These are phyloP conservation scores for Pseudoatta argentina DNA, from an alignment of 1,140 invertebrate species.

Conservation along the genomic window DNA sequence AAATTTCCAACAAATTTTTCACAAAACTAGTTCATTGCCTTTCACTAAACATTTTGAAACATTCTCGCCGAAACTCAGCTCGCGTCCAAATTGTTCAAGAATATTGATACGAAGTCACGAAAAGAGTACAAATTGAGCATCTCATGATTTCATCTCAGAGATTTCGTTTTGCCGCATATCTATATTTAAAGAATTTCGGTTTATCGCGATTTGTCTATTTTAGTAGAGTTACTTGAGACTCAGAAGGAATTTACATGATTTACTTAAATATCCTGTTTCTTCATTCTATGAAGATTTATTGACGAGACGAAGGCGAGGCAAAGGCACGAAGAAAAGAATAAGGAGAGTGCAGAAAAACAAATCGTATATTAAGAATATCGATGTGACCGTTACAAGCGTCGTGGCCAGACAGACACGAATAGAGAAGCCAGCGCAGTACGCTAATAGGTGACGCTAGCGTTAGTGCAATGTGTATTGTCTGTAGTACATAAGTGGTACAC, in stretches of 20 bases:
- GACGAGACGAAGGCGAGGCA: too few relatives aligned
- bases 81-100: too few relatives aligned
- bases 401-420: too few relatives aligned
- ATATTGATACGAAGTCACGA: background rate
- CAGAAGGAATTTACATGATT: background rate
- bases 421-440: too few relatives aligned
- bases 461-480: too few relatives aligned
- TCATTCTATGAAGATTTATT: background rate
- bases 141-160: background rate
- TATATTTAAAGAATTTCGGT: background rate
- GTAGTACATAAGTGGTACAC: too few relatives aligned
- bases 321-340: too few relatives aligned
- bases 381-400: too few relatives aligned
- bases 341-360: too few relatives aligned
- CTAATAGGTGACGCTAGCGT: too few relatives aligned
- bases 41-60: constrained; percentile 31
- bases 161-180: background rate
- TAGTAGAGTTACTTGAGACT: background rate
- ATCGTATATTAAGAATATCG: too few relatives aligned
- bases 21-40: background rate
- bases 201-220: constrained; percentile 15
- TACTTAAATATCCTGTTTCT: background rate
- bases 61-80: constrained; percentile 8
- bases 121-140: constrained; percentile 3
- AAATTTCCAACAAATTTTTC: background rate